Percentiles rank a stretch among this genome's conserved stretches.
Evolutionary conservation across 2,888 invertebrate genomes (phyloP).

Genomic region (Barypeithes pellucidus): DNA sequence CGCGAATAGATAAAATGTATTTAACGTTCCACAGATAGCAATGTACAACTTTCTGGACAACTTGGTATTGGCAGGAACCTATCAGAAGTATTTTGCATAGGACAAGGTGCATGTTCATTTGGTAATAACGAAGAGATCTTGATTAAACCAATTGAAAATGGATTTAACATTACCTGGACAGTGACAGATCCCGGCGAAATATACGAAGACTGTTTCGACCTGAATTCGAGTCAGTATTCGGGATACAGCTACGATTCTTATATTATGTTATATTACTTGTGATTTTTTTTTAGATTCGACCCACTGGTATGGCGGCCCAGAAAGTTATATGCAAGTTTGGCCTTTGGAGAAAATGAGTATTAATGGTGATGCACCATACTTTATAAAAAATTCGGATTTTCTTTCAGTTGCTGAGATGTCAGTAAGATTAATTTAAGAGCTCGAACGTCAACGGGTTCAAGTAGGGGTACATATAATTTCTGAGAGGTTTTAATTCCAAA

Average conservation of each 20-base stretch:
- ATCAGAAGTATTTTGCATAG: slow-evolving; percentile 26
- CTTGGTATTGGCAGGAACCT: slow-evolving; percentile 33
- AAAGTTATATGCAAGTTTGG: slow-evolving; percentile 77
- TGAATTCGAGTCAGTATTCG: slow-evolving; percentile 69
- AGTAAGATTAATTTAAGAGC: not conserved
- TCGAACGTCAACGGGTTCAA: too few relatives aligned
- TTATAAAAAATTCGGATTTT: slow-evolving; percentile 75
- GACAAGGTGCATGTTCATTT: slow-evolving; percentile 19
- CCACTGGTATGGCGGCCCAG: slow-evolving; percentile 79
- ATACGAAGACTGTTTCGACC: slow-evolving; percentile 71
- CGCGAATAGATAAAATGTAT: too few relatives aligned
- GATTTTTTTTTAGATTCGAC: slow-evolving; percentile 14
- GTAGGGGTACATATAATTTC: too few relatives aligned
- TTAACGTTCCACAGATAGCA: slow-evolving; percentile 14
- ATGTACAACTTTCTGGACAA: slow-evolving; percentile 32
- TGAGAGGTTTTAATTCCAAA: too few relatives aligned
- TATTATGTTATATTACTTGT: too few relatives aligned
- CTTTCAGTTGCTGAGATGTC: slow-evolving; percentile 75
- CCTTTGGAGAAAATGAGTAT: slow-evolving; percentile 76
- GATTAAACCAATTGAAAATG: slow-evolving; percentile 35
- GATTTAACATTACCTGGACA: slow-evolving; percentile 55
- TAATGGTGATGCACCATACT: slow-evolving; percentile 71
- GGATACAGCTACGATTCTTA: slow-evolving; percentile 66
- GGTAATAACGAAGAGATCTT: slow-evolving; percentile 19
- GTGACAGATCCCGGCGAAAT: slow-evolving; percentile 35